These are phyloP conservation scores for Endotricha flammealis DNA, from an alignment of 2,888 invertebrate genomes.

Conservation along the genomic window DNA sequence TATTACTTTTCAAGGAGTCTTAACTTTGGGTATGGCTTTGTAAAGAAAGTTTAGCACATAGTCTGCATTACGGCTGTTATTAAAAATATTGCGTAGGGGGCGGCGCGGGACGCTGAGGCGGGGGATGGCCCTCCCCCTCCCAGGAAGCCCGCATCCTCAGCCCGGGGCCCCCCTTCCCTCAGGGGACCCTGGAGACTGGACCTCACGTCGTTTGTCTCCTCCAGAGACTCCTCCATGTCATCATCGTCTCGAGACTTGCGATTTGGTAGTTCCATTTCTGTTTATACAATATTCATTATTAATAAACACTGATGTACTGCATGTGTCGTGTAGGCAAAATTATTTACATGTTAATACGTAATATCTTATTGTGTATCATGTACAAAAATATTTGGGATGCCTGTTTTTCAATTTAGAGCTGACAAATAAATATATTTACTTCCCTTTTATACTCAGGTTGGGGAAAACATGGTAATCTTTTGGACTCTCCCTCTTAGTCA, in stretches of 20 bases:
- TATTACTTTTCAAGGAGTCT: conserved; percentile 16
- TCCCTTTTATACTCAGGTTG: too few relatives aligned
- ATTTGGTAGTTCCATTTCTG: conserved; percentile 81
- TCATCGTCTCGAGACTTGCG: conserved; percentile 72
- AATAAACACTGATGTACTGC: too few relatives aligned
- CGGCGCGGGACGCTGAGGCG: conserved; percentile 31
- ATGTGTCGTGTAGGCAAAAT: too few relatives aligned
- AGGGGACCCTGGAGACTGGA: conserved; percentile 82
- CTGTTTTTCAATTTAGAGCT: too few relatives aligned
- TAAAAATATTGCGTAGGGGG: conserved; percentile 52
- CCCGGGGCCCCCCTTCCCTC: conserved; percentile 76
- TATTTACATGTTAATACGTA: too few relatives aligned
- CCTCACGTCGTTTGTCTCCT: conserved; percentile 75
- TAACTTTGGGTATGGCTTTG: conserved; percentile 49
- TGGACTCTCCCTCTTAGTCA: too few relatives aligned
- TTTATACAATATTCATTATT: conserved; percentile 7
- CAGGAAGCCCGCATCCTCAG: conserved; percentile 65
- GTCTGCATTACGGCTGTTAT: conserved; percentile 52
- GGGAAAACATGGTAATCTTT: too few relatives aligned
- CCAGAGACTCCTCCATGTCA: conserved; percentile 50
- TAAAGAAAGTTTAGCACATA: conserved; percentile 57
- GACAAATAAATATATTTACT: too few relatives aligned
- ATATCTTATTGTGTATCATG: too few relatives aligned
- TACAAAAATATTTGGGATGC: too few relatives aligned
- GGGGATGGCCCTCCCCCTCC: conserved; percentile 52